phyloP scores from a whole-genome alignment of 2,113 vertebrate genomes.

The Brachirus orientalis region DNA sequence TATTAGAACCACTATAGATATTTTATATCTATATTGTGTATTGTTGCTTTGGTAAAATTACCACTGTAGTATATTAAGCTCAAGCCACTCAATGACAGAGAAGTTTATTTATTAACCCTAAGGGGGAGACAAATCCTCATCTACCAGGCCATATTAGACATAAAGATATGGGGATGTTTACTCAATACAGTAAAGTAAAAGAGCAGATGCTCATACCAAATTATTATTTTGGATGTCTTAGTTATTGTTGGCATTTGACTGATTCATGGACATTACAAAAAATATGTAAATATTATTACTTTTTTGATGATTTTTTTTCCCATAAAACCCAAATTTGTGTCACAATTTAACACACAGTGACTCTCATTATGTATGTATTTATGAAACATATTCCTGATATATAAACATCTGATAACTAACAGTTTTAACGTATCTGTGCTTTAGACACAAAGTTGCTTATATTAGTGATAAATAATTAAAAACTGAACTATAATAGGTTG shows the following conservation, averaged over 20 bases:
- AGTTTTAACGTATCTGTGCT: neutral
- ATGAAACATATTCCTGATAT: neutral
- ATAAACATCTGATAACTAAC: slow-evolving; percentile 12
- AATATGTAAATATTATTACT: no score
- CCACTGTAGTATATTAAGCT: neutral
- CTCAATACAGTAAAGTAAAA: slow-evolving; percentile 1
- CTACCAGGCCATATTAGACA: slow-evolving; percentile 35
- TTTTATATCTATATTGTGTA: slow-evolving; percentile 10
- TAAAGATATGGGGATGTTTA: slow-evolving; percentile 1
- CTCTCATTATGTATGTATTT: no score
- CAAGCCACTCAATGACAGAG: neutral
- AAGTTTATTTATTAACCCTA: slow-evolving; percentile 72
- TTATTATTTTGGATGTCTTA: neutral
- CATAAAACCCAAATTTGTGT: no score
- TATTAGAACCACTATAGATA: neutral
- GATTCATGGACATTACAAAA: no score
- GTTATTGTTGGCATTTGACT: neutral
- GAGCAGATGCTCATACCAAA: slow-evolving; percentile 1
- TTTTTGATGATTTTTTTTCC: no score
- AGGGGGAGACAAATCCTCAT: slow-evolving; percentile 79
- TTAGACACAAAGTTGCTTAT: neutral
- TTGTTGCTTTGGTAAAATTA: neutral
- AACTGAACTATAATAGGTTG: neutral
- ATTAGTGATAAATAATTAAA: neutral
- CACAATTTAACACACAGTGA: no score